Base-by-base conservation (phyloP, 1,140 invertebrate species). In the Caerostris extrusa region DNA sequence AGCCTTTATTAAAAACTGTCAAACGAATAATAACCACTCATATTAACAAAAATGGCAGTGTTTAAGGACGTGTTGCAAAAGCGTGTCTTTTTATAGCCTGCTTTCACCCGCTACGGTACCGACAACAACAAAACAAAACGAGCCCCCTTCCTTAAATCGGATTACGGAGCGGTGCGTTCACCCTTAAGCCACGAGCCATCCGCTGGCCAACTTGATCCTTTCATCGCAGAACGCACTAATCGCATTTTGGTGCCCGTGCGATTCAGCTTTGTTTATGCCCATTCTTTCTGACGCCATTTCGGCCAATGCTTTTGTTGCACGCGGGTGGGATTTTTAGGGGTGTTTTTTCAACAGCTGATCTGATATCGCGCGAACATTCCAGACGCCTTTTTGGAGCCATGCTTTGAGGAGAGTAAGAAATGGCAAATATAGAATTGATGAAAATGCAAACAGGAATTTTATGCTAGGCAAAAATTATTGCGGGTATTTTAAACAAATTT, bases 161-260 rank as follows among this genome's bases (percentile, higher is more conserved):
- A 77, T 77, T 77, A 77, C 34, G 0, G 69, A 50, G 5, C 8
- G 69, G 69, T 77, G 69, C 69, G 50, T 77, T 77, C 71, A 77
- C 71, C 71, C 34, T 50, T 77, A 77, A 77, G 34, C 34, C 71
- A 50, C 71, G 71, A 77, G 71, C 71, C 53, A 50, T 77, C 71
- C 50, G 14, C 53, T 77, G 71, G 53, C 71, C 71, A 77, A 77
- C 71, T 77, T 77, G 71, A 77, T 77, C 71, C 71, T 53, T 77
- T 77, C 71, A 77, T 77, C 34, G 4, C 34, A 77, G 71, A 34
- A 77, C 71, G 34, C 71, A 77, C 71, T 77, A 77, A 77, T 77
- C 71, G 71, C 71, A 77, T 77, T n/a, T 77, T 77, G 71, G 71
- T 53, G 6, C 0, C 71, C 14, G 34, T 77, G 34, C 34, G 34